Evolutionary conservation across 2,797 vertebrate genomes (phyloP).

Genomic region (Periophthalmus magnuspinnatus): DNA sequence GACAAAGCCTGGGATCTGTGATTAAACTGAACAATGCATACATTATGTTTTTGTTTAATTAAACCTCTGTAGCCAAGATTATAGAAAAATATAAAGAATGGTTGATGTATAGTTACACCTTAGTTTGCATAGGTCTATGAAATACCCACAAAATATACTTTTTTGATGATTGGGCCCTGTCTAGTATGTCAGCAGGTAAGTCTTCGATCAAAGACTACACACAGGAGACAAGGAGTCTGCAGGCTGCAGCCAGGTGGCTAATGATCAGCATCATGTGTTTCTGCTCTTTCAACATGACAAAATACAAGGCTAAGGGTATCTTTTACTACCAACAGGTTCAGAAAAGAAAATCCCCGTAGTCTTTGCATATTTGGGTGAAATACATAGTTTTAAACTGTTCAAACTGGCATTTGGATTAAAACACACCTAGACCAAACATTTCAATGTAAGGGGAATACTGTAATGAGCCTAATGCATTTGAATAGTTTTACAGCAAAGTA

Average conservation of each 20-base stretch:
- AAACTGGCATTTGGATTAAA: background rate
- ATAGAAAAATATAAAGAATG: background rate
- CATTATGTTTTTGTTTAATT: background rate
- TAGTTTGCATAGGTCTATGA: background rate
- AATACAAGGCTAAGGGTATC: constrained; percentile 50
- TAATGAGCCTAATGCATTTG: no score
- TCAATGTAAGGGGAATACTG: background rate
- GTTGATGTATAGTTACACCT: background rate
- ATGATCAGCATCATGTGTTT: constrained; percentile 56
- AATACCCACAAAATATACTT: background rate
- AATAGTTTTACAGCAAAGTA: no score
- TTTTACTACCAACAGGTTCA: constrained; percentile 14
- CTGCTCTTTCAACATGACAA: constrained; percentile 41
- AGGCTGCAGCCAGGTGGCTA: constrained; percentile 59
- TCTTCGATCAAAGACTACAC: constrained; percentile 50
- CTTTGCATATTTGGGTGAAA: constrained; percentile 6
- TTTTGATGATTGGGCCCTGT: constrained; percentile 36
- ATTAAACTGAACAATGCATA: background rate
- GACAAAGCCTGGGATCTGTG: constrained; percentile 23
- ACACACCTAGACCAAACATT: background rate
- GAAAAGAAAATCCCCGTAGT: constrained; percentile 7
- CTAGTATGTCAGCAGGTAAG: constrained; percentile 40
- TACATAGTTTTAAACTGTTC: background rate
- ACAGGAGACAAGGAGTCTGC: constrained; percentile 54
- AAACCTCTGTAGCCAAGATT: background rate